Conservation (phyloP, 2,888 invertebrate species). For the Epinotia bilunana region DNA sequence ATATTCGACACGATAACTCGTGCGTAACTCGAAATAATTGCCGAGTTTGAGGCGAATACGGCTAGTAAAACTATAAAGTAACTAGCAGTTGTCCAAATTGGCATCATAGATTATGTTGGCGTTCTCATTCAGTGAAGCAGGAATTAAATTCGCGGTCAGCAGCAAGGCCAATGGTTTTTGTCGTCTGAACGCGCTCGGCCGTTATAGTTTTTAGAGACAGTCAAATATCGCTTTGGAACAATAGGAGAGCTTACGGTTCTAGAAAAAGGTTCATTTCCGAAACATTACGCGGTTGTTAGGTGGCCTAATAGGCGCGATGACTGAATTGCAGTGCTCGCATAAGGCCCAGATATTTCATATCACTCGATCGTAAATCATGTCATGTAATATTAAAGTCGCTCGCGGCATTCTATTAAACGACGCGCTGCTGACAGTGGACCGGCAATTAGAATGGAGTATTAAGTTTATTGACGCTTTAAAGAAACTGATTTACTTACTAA, state of each 20-base stretch:
- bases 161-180: conserved; percentile 67
- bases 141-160: conserved; percentile 68
- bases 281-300: conserved; percentile 6
- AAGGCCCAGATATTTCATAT: conserved; percentile 36
- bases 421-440: background rate
- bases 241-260: conserved; percentile 13
- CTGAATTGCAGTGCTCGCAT: conserved; percentile 22
- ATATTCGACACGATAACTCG: conserved; percentile 56
- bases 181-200: conserved; percentile 46
- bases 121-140: conserved; percentile 69
- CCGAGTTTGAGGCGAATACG: conserved; percentile 6
- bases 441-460: conserved; percentile 18
- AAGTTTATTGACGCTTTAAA: background rate
- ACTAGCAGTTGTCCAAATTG: conserved; percentile 39
- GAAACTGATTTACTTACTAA: background rate
- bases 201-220: conserved; percentile 54
- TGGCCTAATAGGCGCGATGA: conserved; percentile 5
- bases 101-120: conserved; percentile 49
- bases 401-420: conserved; percentile 28
- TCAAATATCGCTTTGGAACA: conserved; percentile 28
- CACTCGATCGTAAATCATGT: conserved; percentile 28
- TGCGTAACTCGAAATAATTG: conserved; percentile 47
- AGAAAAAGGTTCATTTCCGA: conserved; percentile 32
- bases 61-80: conserved; percentile 17
- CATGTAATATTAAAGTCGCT: conserved; percentile 31